phyloP scores from a whole-genome alignment of 2,888 invertebrate species.

The Laspeyria flexula region DNA sequence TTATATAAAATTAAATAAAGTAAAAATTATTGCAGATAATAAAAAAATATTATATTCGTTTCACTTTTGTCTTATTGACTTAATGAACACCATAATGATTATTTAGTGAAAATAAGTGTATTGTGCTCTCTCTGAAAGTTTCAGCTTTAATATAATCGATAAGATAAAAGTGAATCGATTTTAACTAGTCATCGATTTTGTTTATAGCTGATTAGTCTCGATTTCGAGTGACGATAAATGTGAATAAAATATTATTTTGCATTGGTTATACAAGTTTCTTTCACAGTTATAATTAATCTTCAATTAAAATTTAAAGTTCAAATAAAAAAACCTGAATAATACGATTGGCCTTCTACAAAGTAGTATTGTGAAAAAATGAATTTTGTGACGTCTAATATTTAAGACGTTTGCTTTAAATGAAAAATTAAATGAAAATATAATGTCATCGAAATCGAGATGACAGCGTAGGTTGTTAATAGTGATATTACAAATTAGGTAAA shows the following conservation, averaged over 20 bases:
- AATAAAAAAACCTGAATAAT: too few relatives aligned
- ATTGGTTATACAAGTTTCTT: slow-evolving; percentile 33
- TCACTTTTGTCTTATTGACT: slow-evolving; percentile 59
- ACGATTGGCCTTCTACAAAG: too few relatives aligned
- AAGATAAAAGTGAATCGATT: slow-evolving; percentile 59
- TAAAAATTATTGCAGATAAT: slow-evolving; percentile 65
- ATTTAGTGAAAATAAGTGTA: slow-evolving; percentile 46
- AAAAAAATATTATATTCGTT: slow-evolving; percentile 53
- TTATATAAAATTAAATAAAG: slow-evolving; percentile 72
- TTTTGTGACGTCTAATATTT: neutral
- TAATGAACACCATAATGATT: slow-evolving; percentile 60
- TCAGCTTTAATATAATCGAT: slow-evolving; percentile 66
- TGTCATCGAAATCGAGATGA: slow-evolving; percentile 69
- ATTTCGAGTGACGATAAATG: slow-evolving; percentile 55
- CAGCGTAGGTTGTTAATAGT: slow-evolving; percentile 85
- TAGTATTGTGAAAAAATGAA: too few relatives aligned
- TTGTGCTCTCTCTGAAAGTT: slow-evolving; percentile 40
- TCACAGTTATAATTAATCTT: slow-evolving; percentile 14
- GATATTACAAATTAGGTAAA: slow-evolving; percentile 82
- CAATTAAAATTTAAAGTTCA: neutral
- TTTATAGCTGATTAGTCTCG: slow-evolving; percentile 76
- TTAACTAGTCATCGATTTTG: slow-evolving; percentile 62
- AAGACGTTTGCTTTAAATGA: neutral
- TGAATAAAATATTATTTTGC: slow-evolving; percentile 21
- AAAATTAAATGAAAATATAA: neutral